Base-by-base conservation (phyloP, 2,113 vertebrate genomes). In the Datnioides undecimradiatus region DNA sequence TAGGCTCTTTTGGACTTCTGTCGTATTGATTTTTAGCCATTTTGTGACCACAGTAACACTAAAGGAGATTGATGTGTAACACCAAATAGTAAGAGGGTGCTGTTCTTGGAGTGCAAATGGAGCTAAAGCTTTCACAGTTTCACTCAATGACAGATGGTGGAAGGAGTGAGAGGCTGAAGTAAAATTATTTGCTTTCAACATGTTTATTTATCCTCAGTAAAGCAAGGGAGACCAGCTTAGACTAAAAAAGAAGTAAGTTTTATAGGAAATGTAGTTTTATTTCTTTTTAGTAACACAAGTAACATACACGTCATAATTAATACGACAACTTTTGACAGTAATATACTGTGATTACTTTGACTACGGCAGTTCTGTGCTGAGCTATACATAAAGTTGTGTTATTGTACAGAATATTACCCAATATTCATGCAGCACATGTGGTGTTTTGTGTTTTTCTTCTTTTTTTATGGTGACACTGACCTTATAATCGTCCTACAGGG, bases 21-120 rank as follows among this genome's bases (percentile, higher is more conserved):
- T 81, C 62, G 38, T 67, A 86, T 87, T 80, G 80, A 87, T 84
- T 91, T 86, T 75, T 40, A 60, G 71, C 63, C 79, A 83, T 79
- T 88, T 87, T 65, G 80, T 85, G 77, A 85, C 84, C 79, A 82
- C 71, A 64, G 59, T 65, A 80, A 67, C 76, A 76, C 86, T 83
- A 76, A 86, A 83, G 48, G 69, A 87, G 69, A 87, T 77, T 82
- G 71, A 87, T 89, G 63, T 34, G 36, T 34, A 74, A 65, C 86
- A 85, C 72, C 16, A 59, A 79, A 77, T 27, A 25, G 75, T 80
- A 76, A 83, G 40, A 64, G 64, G 76, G 31, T 68, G 59, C 70
- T 83, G 76, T 64, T 83, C 74, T 48, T 65, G 1, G 31, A 80
- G 82, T 85, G 68, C 51, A 85, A 90, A 88, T 86, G 59, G 78